phyloP scores from a whole-genome alignment of 2,888 invertebrate genomes.

The Andrena bicolor region DNA sequence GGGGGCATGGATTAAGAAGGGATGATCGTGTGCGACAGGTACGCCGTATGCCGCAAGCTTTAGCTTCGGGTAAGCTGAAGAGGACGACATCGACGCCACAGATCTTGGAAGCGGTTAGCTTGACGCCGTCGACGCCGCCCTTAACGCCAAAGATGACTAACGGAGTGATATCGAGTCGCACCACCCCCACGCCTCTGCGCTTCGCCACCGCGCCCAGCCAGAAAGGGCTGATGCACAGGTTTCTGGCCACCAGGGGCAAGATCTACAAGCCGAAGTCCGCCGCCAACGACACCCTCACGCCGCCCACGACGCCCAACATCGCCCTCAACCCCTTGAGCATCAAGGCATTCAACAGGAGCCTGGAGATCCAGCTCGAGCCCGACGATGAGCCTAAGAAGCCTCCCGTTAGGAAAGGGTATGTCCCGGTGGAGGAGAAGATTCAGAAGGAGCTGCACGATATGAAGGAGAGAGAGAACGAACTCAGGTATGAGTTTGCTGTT shows the following conservation, averaged over 20 bases:
- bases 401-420: constrained; percentile 91
- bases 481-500: constrained; percentile 86
- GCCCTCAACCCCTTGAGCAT: constrained; percentile 77
- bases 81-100: constrained; percentile 82
- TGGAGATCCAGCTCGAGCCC: constrained; percentile 74
- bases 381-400: constrained; percentile 79
- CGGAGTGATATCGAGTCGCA: constrained; percentile 79
- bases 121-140: constrained; percentile 64
- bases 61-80: constrained; percentile 79
- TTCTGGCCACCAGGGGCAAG: constrained; percentile 92
- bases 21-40: constrained; percentile 68
- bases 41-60: constrained; percentile 80
- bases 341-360: constrained; percentile 74
- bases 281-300: constrained; percentile 65
- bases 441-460: constrained; percentile 94
- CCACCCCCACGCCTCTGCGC: constrained; percentile 83
- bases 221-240: constrained; percentile 93
- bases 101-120: constrained; percentile 76
- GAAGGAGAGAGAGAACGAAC: constrained; percentile 92
- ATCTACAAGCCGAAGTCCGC: constrained; percentile 81
- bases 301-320: constrained; percentile 73
- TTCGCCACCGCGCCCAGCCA: constrained; percentile 89
- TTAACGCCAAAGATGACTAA: constrained; percentile 81
- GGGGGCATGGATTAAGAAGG: not conserved
- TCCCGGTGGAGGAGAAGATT: constrained; percentile 95